These are phyloP conservation scores for Caenorhabditis imperialis DNA, from an alignment of 2,888 invertebrate genomes.

Conservation along the genomic window DNA sequence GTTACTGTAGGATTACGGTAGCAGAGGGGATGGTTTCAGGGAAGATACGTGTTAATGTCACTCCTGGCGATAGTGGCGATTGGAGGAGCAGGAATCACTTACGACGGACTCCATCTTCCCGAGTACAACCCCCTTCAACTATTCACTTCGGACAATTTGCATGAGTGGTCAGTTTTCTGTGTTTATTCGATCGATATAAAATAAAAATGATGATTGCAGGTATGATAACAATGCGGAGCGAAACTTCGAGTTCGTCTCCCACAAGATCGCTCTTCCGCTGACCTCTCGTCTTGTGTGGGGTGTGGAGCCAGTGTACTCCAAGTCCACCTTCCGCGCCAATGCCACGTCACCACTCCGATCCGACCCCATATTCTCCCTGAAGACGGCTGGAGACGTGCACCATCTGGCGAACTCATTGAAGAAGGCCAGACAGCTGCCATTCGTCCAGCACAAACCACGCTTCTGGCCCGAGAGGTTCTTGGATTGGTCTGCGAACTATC, in stretches of 20 bases:
- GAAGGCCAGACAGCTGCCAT: constrained; percentile 64
- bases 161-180: constrained; percentile 73
- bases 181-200: not conserved
- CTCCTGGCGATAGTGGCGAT: constrained; percentile 60
- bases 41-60: constrained; percentile 67
- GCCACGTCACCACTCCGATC: constrained; percentile 58
- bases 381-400: constrained; percentile 39
- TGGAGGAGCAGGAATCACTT: constrained; percentile 61
- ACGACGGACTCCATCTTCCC: constrained; percentile 70
- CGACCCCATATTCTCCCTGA: constrained; percentile 41
- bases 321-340: constrained; percentile 65
- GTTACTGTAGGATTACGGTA: no score
- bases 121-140: constrained; percentile 77
- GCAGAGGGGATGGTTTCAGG: no score
- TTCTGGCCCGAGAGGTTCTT: constrained; percentile 76
- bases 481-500: constrained; percentile 64
- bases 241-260: constrained; percentile 66
- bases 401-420: constrained; percentile 43
- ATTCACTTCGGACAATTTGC: constrained; percentile 72
- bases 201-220: constrained; percentile 36
- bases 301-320: constrained; percentile 58
- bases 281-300: constrained; percentile 74
- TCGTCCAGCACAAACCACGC: constrained; percentile 65
- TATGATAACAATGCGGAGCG: constrained; percentile 76
- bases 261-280: constrained; percentile 73